Base-by-base conservation (phyloP, 2,888 invertebrate species). In the Iselma pallidipennis region DNA sequence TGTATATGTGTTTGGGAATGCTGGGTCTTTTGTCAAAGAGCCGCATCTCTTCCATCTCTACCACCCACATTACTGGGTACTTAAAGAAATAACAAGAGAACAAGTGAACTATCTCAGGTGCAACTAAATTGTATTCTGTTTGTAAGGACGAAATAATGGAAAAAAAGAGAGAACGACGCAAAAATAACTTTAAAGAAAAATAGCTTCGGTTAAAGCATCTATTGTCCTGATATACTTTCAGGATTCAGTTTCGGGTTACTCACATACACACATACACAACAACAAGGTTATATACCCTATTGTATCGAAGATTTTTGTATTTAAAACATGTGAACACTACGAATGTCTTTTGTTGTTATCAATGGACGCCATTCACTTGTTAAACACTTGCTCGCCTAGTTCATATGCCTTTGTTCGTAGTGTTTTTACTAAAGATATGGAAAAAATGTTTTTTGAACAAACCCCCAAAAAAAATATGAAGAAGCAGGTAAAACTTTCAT, bases 31-130 rank as follows among this genome's bases (percentile, higher is more conserved):
- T 45, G 21, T 45, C 45, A 23, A 23, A 45, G 45, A 45, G 45
- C 23, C 45, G 45, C 45, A 45, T 45, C 45, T 21, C 12, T 14
- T 12, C 49, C 29, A 61, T 61, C 49, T 33, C 52, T 62, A 60
- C 68, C 68, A 66, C 66, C 68, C 68, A 62, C 65, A 65, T 68
- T 52, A 57, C 29, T 37, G 57, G 61, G 55, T 59, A 59, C 65
- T 65, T 59, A 59, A 64, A 60, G 59, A 45, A 66, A 68, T 67
- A 71, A 65, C 66, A 69, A 69, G 68, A 65, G 66, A 71, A 72
- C 74, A 73, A 75, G 74, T 75, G 74, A 74, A 72, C 71, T 71
- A 68, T 70, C 70, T 74, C 74, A 74, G 75, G 74, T 74, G 74
- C 71, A 71, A 66, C 65, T 67, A 64, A 63, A 67, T 69, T 29